Percentiles rank a stretch among this genome's conserved stretches.
Conservation (phyloP, 2,113 vertebrate genomes). For the Thamnophis sirtalis region DNA sequence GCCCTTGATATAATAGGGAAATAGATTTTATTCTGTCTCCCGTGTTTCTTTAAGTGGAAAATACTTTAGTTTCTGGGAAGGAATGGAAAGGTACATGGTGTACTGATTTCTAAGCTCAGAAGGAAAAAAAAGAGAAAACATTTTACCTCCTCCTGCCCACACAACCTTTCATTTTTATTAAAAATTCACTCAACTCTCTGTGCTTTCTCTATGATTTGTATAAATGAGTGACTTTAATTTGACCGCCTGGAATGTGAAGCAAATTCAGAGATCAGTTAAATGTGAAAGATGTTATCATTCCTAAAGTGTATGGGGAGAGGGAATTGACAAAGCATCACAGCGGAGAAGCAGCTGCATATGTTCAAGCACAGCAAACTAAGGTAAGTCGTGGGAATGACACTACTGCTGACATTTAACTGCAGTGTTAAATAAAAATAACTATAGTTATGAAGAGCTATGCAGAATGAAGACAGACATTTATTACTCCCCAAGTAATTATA, state of each 20-base stretch:
- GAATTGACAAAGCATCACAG: not conserved
- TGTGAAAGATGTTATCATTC: not conserved
- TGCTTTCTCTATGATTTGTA: slow-evolving; percentile 44
- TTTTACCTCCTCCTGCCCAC: slow-evolving; percentile 41
- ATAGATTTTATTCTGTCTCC: not conserved
- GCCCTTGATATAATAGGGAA: not conserved
- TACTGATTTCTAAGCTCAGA: slow-evolving; percentile 37
- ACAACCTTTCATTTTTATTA: slow-evolving; percentile 54
- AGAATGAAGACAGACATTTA: slow-evolving; percentile 35
- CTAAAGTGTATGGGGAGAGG: not conserved
- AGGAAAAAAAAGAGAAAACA: not conserved
- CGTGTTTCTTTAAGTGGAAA: slow-evolving; percentile 6
- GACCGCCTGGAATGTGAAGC: slow-evolving; percentile 48
- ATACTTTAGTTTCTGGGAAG: not conserved
- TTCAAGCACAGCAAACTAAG: not conserved
- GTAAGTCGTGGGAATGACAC: slow-evolving; percentile 16
- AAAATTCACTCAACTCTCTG: slow-evolving; percentile 30
- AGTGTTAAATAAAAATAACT: slow-evolving; percentile 4
- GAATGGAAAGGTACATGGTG: not conserved
- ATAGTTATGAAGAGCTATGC: slow-evolving; percentile 18
- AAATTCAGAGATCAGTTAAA: slow-evolving; percentile 39
- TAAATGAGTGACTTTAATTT: slow-evolving; percentile 58
- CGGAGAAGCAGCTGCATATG: slow-evolving; percentile 36
- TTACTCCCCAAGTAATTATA: slow-evolving; percentile 22
- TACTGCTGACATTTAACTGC: not conserved